phyloP scores from a whole-genome alignment of 2,888 invertebrate species.

The Cephus nigrinus region DNA sequence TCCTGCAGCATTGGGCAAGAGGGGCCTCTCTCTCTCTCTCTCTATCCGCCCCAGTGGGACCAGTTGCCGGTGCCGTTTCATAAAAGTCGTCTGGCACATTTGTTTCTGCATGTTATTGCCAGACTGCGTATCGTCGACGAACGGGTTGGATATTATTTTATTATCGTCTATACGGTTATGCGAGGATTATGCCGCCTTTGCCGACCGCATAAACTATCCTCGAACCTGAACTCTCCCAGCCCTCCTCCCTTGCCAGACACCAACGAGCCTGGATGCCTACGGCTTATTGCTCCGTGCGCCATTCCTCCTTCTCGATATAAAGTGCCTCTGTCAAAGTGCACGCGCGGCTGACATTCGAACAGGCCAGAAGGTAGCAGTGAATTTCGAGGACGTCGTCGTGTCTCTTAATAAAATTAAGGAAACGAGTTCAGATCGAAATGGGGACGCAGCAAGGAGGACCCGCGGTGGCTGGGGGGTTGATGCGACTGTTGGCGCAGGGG shows the following conservation, averaged over 20 bases:
- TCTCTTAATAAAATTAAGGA: slow-evolving; percentile 2
- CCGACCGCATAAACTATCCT: slow-evolving; percentile 1
- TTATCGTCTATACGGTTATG: slow-evolving; percentile 44
- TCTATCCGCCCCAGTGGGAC: background rate
- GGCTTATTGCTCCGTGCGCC: too few relatives aligned
- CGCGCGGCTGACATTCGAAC: too few relatives aligned
- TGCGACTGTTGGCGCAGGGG: too few relatives aligned
- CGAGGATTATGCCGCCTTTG: slow-evolving; percentile 28
- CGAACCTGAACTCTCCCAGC: too few relatives aligned
- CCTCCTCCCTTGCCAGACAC: too few relatives aligned
- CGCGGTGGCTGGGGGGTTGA: too few relatives aligned
- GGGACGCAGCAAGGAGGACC: background rate
- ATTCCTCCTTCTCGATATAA: too few relatives aligned
- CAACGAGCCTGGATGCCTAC: too few relatives aligned
- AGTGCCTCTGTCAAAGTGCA: too few relatives aligned
- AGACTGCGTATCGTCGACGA: slow-evolving; percentile 37
- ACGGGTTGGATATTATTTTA: slow-evolving; percentile 41
- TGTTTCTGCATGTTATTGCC: slow-evolving; percentile 63
- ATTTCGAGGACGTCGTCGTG: background rate
- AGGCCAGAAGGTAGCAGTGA: too few relatives aligned
- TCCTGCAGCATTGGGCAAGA: slow-evolving; percentile 2
- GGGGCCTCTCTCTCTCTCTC: too few relatives aligned
- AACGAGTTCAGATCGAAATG: background rate
- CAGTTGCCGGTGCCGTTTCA: slow-evolving; percentile 50
- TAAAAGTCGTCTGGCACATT: slow-evolving; percentile 67